phyloP scores from a whole-genome alignment of 2,113 vertebrate species.

The Peromyscus maniculatus region DNA sequence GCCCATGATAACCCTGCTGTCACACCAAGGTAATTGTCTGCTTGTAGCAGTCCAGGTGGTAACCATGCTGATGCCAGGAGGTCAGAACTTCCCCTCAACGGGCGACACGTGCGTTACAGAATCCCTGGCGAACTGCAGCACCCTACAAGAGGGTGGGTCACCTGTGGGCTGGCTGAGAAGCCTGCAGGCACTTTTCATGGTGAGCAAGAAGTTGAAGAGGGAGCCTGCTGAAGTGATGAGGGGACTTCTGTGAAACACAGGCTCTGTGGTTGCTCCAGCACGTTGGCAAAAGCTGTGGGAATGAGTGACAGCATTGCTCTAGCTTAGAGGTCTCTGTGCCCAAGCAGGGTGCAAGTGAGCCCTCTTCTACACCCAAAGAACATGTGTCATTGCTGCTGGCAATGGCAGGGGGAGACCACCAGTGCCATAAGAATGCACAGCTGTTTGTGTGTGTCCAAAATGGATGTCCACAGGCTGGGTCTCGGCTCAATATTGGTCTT shows the following conservation, averaged over 20 bases:
- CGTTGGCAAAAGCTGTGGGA: neutral
- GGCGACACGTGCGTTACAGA: neutral
- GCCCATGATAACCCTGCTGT: neutral
- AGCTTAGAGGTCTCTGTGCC: slow-evolving; percentile 5
- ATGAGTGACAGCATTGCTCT: neutral
- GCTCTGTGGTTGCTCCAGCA: neutral
- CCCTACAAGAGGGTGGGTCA: rapidly evolving
- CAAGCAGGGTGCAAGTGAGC: neutral
- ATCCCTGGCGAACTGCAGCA: neutral
- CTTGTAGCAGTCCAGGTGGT: neutral
- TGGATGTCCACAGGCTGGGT: neutral
- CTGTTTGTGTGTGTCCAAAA: neutral
- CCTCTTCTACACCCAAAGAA: neutral
- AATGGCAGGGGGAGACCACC: neutral
- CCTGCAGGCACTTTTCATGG: neutral
- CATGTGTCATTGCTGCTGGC: neutral
- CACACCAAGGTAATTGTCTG: neutral
- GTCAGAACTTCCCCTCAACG: neutral
- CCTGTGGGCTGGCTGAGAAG: neutral
- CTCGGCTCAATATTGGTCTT: slow-evolving; percentile 27
- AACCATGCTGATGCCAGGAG: neutral
- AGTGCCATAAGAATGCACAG: neutral
- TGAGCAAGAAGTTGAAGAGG: neutral
- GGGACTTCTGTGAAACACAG: neutral
- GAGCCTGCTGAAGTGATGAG: neutral